phyloP scores from a whole-genome alignment of 2,888 invertebrate genomes.

The Hirtodrosophila histrioides region DNA sequence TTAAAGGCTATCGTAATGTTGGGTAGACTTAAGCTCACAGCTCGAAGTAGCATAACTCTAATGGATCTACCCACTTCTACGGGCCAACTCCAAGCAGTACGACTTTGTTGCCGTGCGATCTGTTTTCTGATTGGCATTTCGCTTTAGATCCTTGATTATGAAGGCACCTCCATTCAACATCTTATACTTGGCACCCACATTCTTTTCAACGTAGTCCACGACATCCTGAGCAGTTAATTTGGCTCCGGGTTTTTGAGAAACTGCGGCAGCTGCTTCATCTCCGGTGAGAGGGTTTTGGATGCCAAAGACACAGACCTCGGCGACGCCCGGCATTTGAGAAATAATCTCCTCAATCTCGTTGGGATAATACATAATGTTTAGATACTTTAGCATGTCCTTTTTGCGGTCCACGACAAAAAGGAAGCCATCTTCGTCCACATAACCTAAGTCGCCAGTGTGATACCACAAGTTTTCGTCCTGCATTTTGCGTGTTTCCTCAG shows the following conservation, averaged over 20 bases:
- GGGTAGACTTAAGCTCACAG: too few relatives aligned
- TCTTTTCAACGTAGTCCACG: conserved; percentile 33
- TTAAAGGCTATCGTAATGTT: too few relatives aligned
- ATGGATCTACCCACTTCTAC: too few relatives aligned
- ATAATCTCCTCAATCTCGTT: conserved; percentile 70
- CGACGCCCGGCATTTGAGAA: conserved; percentile 57
- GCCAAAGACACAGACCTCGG: conserved; percentile 72
- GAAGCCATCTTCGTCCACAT: conserved; percentile 75
- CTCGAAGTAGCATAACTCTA: too few relatives aligned
- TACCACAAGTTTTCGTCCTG: conserved; percentile 73
- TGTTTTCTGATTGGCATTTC: not conserved
- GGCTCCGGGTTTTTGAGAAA: conserved; percentile 47
- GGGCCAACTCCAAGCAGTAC: conserved; percentile 10
- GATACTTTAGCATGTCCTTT: conserved; percentile 70
- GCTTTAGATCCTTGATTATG: conserved; percentile 4
- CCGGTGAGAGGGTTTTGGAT: conserved; percentile 60
- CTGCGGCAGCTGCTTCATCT: conserved; percentile 73
- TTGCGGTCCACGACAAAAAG: conserved; percentile 70
- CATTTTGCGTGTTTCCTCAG: conserved; percentile 53
- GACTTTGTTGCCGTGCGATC: conserved; percentile 4
- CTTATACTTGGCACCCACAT: conserved; percentile 52
- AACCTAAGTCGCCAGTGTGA: conserved; percentile 79
- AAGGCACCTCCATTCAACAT: conserved; percentile 63
- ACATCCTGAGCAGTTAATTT: conserved; percentile 59
- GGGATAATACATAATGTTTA: conserved; percentile 65